Percentiles rank a stretch among this genome's conserved stretches.
phyloP scores from a whole-genome alignment of 2,888 invertebrate genomes.

The Conops quadrifasciatus region DNA sequence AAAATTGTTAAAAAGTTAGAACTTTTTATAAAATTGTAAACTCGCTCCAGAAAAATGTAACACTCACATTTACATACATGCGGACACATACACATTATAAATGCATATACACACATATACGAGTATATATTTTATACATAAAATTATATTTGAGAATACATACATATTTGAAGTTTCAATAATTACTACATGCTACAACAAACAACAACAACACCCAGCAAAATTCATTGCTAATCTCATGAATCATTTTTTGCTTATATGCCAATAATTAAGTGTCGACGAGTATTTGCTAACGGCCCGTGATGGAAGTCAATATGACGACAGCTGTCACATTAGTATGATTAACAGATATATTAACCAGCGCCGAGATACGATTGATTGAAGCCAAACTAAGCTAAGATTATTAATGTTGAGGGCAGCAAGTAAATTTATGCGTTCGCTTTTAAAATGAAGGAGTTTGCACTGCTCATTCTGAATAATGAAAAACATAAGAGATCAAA shows the following conservation, averaged over 20 bases:
- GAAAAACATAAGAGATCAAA: too few relatives aligned
- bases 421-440: too few relatives aligned
- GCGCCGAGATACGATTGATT: neutral
- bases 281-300: neutral
- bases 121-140: too few relatives aligned
- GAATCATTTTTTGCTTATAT: constrained; percentile 41
- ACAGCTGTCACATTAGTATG: constrained; percentile 34
- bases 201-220: neutral
- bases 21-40: neutral
- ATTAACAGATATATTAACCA: neutral
- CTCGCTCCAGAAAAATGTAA: neutral
- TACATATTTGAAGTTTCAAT: neutral
- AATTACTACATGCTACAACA: too few relatives aligned
- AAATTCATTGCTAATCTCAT: constrained; percentile 44
- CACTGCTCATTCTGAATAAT: too few relatives aligned
- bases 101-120: too few relatives aligned
- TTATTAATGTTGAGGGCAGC: too few relatives aligned
- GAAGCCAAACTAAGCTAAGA: neutral
- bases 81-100: too few relatives aligned
- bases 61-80: too few relatives aligned
- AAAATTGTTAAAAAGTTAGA: too few relatives aligned
- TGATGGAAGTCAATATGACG: constrained; percentile 25
- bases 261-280: neutral
- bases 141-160: neutral
- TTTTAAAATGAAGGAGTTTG: too few relatives aligned